Base-by-base conservation (phyloP, 2,888 invertebrate species). In the Hydropsyche betteni region DNA sequence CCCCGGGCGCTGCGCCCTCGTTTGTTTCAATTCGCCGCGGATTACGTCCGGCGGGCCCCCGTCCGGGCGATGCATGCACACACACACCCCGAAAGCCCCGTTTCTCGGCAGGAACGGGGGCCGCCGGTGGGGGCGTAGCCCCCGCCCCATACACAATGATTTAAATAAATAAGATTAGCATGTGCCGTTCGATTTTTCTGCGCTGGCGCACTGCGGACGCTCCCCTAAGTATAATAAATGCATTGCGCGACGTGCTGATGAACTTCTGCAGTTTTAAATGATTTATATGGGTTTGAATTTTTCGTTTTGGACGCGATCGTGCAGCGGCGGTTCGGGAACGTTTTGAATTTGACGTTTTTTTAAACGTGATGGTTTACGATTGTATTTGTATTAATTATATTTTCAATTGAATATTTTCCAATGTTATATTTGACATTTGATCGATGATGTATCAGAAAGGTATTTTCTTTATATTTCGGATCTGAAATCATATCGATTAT, bases 11-110 rank as follows among this genome's bases (percentile, higher is more conserved):
- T 64, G 33, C 70, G 70, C 51, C 75, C 75, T 75, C 78, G 74
- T 78, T 78, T 76, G 78, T 78, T 78, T 78, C 78, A 78, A 78
- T 78, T 78, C 78, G 78, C 75, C 75, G 64, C 78, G 78, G 78
- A 78, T 78, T 78, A 76, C 58, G 70, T 70, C 70, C 70, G 70
- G 70, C 14, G 5, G 10, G 69, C 50, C 14, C 51, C 16, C 69
- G 2, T 24, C 1, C 12, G 24, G 68, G 68, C 5, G 36, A n/a
- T 24, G 24, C 16, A 55, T 55, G n/a, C 55, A 55, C 55, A 14
- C 33, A 34, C 64, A 24, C 24, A 24, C 24, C 24, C 24, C 24
- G 24, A 24, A 24, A 24, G 24, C 24, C 24, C 2, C 24, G 24
- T 24, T 24, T 24, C 24, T 24, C 24, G 24, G 1, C 24, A 24